A percentile compares a stretch with the other conserved stretches of the same genome.
Evolutionary conservation across 2,888 invertebrate genomes (phyloP).

Genomic region (Aspidapion aeneum): DNA sequence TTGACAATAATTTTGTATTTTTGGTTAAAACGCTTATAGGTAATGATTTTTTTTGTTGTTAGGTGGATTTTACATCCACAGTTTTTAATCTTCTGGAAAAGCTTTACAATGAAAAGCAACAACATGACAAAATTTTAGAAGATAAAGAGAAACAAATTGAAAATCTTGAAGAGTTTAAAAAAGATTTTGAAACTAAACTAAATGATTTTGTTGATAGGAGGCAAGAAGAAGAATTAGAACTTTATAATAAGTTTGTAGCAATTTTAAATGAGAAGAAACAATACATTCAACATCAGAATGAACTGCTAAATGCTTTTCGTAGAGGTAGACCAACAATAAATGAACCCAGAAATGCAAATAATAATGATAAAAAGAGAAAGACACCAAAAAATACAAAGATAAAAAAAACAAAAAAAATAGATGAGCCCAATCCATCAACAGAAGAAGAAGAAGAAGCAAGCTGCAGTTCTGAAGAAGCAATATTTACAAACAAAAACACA

Average conservation of each 20-base stretch:
- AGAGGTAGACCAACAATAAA: constrained; percentile 30
- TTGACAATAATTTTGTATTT: too few relatives aligned
- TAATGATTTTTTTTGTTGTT: constrained; percentile 11
- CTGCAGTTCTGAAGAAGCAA: not conserved
- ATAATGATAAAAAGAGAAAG: constrained; percentile 13
- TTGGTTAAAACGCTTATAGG: too few relatives aligned
- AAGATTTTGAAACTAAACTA: constrained; percentile 27
- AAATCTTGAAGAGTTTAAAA: constrained; percentile 18
- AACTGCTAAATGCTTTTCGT: constrained; percentile 37
- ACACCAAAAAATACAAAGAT: constrained; percentile 7
- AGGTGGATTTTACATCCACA: constrained; percentile 20
- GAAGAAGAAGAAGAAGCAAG: not conserved
- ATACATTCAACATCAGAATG: constrained; percentile 40
- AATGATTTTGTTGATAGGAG: constrained; percentile 32
- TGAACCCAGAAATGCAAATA: constrained; percentile 23
- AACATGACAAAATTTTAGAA: constrained; percentile 9
- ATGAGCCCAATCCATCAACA: not conserved
- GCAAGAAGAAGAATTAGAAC: constrained; percentile 34
- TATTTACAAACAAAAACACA: not conserved
- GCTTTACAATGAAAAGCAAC: constrained; percentile 18
- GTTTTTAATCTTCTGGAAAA: constrained; percentile 21
- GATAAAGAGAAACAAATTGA: constrained; percentile 12
- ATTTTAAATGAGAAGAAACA: constrained; percentile 44
- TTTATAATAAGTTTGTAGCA: constrained; percentile 39
- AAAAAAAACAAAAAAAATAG: constrained; percentile 4